Base-by-base conservation (phyloP, 1,140 invertebrate genomes). In the Drosophila lacteicornis region DNA sequence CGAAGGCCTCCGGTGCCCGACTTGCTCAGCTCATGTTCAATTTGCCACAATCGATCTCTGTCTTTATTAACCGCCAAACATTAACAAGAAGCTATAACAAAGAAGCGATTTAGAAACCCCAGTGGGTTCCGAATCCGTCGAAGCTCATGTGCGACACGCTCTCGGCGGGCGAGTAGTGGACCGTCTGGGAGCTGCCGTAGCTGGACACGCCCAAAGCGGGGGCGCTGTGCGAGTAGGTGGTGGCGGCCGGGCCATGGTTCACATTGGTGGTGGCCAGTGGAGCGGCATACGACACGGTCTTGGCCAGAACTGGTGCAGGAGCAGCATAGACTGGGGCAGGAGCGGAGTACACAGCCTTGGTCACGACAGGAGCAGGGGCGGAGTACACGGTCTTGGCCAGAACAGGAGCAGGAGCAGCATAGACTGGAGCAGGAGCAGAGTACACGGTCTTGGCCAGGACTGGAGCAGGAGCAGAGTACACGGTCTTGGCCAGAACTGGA, bases 241-340 rank as follows among this genome's bases (percentile, higher is more conserved):
- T 90, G 42, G 78, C 78, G 33, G 92, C 59, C 8, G 91, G 80
- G 13, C 91, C 90, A 47, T 92, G 87, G 78, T 91, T 91, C 51
- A 87, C 87, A 27, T 92, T 80, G 43, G 93, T 82, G 57, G 87
- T 80, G 69, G 83, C 76, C 53, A 83, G 25, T 77, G 76, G 93
- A 93, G 92, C 94, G 93, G 91, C 93, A 93, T 93, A 95, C 93
- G 76, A 94, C 92, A 57, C 95, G 93, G 91, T 93, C 94, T 86
- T 81, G 63, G 80, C 57, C 11, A 86, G 43, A 30, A 81, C 65
- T 3, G 85, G 85, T 17, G 74, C 61, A 4, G 59, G 61, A n/a
- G 66, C 77, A 22, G 66, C 55, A 9, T 74, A 74, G 2, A 79
- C 62, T 7, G 82, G 84, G 15, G 74, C 71, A 0, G 57, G 70